Base-by-base conservation (phyloP, 2,113 vertebrate species). In the Tympanuchus pallidicinctus region DNA sequence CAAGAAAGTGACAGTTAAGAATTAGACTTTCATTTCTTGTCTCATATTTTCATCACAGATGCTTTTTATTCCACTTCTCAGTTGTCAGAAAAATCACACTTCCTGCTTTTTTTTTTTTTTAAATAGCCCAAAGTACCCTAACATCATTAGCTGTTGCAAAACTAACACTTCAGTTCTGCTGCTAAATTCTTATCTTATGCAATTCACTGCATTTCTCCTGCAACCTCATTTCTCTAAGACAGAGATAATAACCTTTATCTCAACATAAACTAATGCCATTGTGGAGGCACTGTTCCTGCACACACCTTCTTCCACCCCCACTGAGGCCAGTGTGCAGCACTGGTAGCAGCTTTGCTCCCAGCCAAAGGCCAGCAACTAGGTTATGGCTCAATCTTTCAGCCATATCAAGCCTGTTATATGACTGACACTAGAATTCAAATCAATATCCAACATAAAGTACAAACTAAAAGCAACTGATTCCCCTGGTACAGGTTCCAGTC, bases 1-100 rank as follows among this genome's bases (percentile, higher is more conserved):
- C 76, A 84, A 54, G 76, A 94, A 90, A 92, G 43, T 69, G 90
- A 84, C 91, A 96, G 86, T 85, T 92, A 91, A 86, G 78, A 52
- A 96, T 88, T 93, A 96, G 36, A 79, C 86, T 94, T 88, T 72
- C 83, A 90, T 78, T 56, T 82, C 61, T 75, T 88, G 27, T 64
- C 48, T 87, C 24, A 3, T 63, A 77, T 80, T 94, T 91, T 60
- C 50, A 80, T 47, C 64, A 74, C 79, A 89, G 40, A 22, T 67
- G 30, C 52, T 66, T 78, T 92, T 82, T 87, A 73, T 76, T 89
- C 78, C 64, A 65, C n/a, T 73, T 79, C 73, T 70, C 61, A 71
- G 48, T 73, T 70, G 52, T 71, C 72, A 91, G 42, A 27, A 86
- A 95, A 95, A 86, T 38, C 13, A 77, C 12, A 73, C 13, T 67